A percentile compares a stretch with the other conserved stretches of the same genome.
phyloP scores from a whole-genome alignment of 2,113 vertebrate species.

The Peromyscus polionotus region DNA sequence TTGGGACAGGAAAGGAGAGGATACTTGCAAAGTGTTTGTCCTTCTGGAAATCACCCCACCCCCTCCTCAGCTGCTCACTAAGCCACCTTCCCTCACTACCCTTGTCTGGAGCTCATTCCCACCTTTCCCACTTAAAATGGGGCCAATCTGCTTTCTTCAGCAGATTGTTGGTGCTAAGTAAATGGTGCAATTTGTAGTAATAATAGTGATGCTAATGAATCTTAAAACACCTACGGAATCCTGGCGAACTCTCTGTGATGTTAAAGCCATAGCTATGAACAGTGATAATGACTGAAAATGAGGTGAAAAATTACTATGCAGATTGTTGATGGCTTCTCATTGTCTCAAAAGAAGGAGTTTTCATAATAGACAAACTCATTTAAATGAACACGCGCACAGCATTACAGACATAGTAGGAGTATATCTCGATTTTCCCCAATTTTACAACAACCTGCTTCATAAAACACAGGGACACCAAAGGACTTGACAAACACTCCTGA shows the following conservation, averaged over 20 bases:
- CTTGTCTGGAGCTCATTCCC: background rate
- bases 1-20: background rate
- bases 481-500: constrained; percentile 62
- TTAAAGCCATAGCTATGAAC: constrained; percentile 40
- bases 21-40: constrained; percentile 29
- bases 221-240: constrained; percentile 70
- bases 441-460: constrained; percentile 50
- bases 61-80: background rate
- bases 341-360: constrained; percentile 53
- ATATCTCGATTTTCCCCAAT: background rate
- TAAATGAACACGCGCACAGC: constrained; percentile 19
- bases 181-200: constrained; percentile 60
- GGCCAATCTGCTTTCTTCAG: constrained; percentile 51
- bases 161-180: constrained; percentile 61
- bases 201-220: constrained; percentile 73
- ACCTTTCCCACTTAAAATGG: background rate
- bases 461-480: constrained; percentile 43
- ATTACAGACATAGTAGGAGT: background rate
- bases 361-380: background rate
- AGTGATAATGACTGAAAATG: constrained; percentile 76
- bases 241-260: constrained; percentile 63
- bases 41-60: background rate
- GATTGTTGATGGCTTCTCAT: constrained; percentile 60
- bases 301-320: constrained; percentile 69
- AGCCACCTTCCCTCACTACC: background rate